phyloP scores from a whole-genome alignment of 2,113 vertebrate genomes.

The Elephantulus edwardii region DNA sequence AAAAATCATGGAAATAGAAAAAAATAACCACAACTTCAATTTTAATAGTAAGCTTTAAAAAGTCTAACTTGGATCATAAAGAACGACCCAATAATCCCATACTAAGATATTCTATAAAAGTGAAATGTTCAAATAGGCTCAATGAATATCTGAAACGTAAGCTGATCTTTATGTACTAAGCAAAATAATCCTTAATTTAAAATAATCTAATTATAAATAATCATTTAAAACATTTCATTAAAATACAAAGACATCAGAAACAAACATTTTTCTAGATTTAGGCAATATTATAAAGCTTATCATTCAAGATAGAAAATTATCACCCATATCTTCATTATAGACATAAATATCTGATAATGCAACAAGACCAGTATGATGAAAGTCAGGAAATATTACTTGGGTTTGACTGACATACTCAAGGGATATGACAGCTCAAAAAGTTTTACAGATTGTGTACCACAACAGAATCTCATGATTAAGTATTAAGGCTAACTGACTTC shows the following conservation, averaged over 20 bases:
- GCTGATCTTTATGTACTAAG: neutral
- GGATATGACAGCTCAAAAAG: neutral
- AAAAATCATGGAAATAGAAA: conserved; percentile 13
- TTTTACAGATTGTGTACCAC: neutral
- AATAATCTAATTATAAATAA: neutral
- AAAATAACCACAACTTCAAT: neutral
- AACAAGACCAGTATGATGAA: neutral
- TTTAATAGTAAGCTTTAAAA: conserved; percentile 21
- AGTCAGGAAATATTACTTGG: neutral
- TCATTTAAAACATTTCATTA: conserved; percentile 43
- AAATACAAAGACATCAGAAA: neutral
- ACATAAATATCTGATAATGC: neutral
- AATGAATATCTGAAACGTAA: neutral
- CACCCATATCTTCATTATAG: neutral
- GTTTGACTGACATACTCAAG: neutral
- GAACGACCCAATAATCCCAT: neutral
- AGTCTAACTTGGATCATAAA: neutral
- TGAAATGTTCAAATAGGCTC: conserved; percentile 11
- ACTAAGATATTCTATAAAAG: neutral
- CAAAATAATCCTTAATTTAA: conserved; percentile 26
- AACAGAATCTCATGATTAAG: neutral
- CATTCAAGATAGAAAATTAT: conserved; percentile 38
- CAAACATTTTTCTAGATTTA: conserved; percentile 30
- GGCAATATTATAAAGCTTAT: neutral
- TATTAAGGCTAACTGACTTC: neutral